These are phyloP conservation scores for Spatula versicolor DNA, from an alignment of 2,797 vertebrate genomes.

Conservation along the genomic window DNA sequence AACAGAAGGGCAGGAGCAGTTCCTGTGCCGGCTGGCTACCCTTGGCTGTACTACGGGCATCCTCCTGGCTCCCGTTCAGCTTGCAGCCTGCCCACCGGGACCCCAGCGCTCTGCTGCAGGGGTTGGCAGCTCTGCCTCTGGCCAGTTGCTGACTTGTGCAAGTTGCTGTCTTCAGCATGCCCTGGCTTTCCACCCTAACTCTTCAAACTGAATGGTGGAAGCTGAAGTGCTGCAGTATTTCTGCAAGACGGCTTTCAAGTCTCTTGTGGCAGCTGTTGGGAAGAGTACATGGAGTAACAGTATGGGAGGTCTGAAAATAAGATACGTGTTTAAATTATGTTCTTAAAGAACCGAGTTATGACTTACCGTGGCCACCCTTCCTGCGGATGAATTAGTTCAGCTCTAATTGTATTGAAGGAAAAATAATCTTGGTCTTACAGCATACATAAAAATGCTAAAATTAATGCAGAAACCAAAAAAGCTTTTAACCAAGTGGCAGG, in stretches of 20 bases:
- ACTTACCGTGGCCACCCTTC: neutral
- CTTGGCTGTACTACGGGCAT: neutral
- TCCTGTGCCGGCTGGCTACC: neutral
- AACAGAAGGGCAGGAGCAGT: neutral
- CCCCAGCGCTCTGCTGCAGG: neutral
- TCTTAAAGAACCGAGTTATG: neutral
- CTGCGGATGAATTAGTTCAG: neutral
- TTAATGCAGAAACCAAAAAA: neutral
- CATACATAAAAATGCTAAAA: neutral
- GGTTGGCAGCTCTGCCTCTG: neutral
- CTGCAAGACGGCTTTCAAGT: too few relatives aligned
- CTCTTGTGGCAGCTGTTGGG: too few relatives aligned
- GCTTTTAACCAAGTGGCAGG: neutral
- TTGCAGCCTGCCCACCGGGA: neutral
- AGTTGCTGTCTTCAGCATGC: neutral
- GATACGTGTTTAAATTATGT: neutral
- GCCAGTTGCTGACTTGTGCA: neutral
- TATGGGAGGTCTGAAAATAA: neutral
- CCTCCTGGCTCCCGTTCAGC: neutral
- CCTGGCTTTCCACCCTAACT: neutral
- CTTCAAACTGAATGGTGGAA: neutral
- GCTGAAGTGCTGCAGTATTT: neutral
- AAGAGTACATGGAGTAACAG: neutral
- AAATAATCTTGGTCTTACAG: neutral
- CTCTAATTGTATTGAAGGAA: neutral